A percentile compares a stretch with the other conserved stretches of the same genome.
Evolutionary conservation across 92 coral and sea anemone species (phyloP).

Genomic region (Palythoa caribaeorum): DNA sequence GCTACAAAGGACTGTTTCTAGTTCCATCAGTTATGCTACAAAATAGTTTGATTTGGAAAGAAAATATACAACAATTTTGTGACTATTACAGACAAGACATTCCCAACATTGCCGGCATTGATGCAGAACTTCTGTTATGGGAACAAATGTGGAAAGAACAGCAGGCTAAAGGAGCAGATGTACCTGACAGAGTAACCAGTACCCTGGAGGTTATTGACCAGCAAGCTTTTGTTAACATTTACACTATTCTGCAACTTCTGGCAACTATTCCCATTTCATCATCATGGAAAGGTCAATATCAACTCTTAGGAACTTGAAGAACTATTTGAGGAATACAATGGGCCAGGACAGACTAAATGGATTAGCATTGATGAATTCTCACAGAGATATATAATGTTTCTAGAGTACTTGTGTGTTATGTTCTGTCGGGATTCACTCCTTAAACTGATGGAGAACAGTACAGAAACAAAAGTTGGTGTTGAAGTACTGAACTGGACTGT

Average conservation of each 20-base stretch:
- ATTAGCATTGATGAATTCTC: constrained; percentile 73
- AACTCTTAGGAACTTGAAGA: neutral
- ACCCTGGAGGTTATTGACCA: constrained; percentile 65
- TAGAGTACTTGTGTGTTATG: neutral
- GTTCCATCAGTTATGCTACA: constrained; percentile 59
- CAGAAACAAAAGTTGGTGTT: neutral
- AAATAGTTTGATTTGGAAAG: constrained; percentile 58
- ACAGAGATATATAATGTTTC: constrained; percentile 50
- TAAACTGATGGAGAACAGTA: neutral
- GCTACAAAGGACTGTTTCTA: constrained; percentile 56
- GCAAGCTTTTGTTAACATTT: constrained; percentile 65
- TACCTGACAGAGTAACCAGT: constrained; percentile 60
- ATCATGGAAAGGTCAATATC: neutral
- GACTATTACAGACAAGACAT: neutral
- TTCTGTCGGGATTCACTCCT: neutral
- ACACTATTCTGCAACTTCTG: constrained; percentile 69
- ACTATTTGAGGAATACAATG: constrained; percentile 63
- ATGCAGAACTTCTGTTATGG: constrained; percentile 67
- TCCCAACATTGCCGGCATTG: too few relatives aligned
- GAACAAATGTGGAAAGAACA: constrained; percentile 64
- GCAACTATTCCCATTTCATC: neutral
- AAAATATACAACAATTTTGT: constrained; percentile 60
- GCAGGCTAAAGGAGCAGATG: constrained; percentile 34
- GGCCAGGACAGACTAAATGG: neutral
- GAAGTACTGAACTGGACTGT: neutral